Conservation (phyloP, 1,140 invertebrate genomes). For the Aethina tumida region DNA sequence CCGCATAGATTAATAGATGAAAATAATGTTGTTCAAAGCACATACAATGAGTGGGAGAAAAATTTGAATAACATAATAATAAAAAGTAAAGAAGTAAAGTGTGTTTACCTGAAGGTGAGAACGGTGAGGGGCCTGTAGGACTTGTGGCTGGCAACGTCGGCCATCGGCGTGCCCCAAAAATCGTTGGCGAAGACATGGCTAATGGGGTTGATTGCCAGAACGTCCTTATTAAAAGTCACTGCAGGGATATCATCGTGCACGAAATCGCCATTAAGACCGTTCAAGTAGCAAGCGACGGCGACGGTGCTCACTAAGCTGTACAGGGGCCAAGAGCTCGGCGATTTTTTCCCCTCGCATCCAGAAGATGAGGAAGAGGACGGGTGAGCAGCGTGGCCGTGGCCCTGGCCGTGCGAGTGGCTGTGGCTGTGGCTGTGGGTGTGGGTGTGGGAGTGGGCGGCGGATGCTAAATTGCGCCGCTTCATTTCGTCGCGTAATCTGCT, state of each 20-base stretch:
- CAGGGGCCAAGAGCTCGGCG: conserved; percentile 30
- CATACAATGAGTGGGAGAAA: conserved; percentile 1
- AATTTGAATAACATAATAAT: background rate
- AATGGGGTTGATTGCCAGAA: conserved; percentile 56
- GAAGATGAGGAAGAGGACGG: conserved; percentile 2
- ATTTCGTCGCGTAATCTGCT: conserved; percentile 12
- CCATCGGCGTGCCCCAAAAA: conserved; percentile 88
- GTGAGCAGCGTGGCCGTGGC: background rate
- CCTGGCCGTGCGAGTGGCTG: background rate
- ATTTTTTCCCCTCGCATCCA: conserved; percentile 13
- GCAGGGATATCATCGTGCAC: conserved; percentile 88
- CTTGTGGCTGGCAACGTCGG: conserved; percentile 71
- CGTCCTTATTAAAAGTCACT: conserved; percentile 74
- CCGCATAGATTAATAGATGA: no score
- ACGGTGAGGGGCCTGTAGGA: conserved; percentile 75
- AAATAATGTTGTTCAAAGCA: no score
- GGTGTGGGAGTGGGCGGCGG: background rate
- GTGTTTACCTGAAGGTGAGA: conserved; percentile 70
- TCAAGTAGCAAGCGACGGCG: conserved; percentile 63
- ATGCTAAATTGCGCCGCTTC: conserved; percentile 19
- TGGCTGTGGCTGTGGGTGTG: conserved; percentile 3
- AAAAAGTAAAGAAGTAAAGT: background rate
- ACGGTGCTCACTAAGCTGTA: conserved; percentile 54
- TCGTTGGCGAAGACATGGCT: conserved; percentile 67
- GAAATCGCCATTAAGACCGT: conserved; percentile 73